These are phyloP conservation scores for Salminus brasiliensis DNA, from an alignment of 2,113 vertebrate species.

Conservation along the genomic window DNA sequence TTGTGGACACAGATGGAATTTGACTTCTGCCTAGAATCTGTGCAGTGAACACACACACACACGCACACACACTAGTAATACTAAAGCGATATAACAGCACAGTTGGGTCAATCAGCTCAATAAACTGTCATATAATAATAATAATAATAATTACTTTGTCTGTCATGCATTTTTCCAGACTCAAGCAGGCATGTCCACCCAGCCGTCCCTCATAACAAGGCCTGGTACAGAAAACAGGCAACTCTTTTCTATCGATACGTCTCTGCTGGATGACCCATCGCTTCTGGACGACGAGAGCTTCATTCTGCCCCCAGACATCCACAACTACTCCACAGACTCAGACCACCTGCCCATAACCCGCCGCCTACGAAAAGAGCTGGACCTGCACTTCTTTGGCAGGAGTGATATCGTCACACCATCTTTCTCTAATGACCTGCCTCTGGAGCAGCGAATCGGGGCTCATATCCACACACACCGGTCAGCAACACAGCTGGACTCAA, in stretches of 20 bases:
- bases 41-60: no score
- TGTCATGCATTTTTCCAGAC: not conserved
- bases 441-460: slow-evolving; percentile 69
- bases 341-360: slow-evolving; percentile 80
- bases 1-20: no score
- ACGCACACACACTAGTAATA: no score
- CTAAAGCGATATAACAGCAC: no score
- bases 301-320: slow-evolving; percentile 74
- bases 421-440: slow-evolving; percentile 55
- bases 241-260: slow-evolving; percentile 18
- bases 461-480: slow-evolving; percentile 80
- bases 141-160: not conserved
- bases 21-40: no score
- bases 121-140: no score
- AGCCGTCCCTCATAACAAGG: not conserved
- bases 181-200: not conserved
- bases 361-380: slow-evolving; percentile 72
- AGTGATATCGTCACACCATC: slow-evolving; percentile 56
- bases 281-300: slow-evolving; percentile 68
- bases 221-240: not conserved
- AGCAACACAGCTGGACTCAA: slow-evolving; percentile 48
- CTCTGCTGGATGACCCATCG: slow-evolving; percentile 62
- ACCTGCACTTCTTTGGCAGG: slow-evolving; percentile 69
- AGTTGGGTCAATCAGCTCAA: no score
- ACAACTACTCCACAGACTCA: slow-evolving; percentile 75